Evolutionary conservation across 37 sponge, comb jelly and placozoan genomes (phyloP), one percentile per base, ranked within the genome.

Genomic region (Oopsacas minuta): DNA sequence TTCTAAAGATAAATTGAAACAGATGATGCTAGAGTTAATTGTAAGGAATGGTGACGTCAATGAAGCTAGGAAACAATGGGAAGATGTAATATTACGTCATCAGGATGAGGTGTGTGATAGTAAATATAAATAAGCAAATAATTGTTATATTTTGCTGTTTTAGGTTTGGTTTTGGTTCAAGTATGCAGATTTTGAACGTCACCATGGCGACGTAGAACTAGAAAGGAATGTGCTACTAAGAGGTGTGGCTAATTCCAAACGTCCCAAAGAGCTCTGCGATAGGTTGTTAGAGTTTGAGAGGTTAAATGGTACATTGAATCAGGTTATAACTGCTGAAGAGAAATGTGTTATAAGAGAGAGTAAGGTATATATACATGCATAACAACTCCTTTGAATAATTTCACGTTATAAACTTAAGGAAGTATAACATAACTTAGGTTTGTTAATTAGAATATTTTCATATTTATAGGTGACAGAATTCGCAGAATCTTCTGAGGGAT

Each of bases 401-500:
- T 46, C 17, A 46, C 12, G 51, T 22, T 46, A 12, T 12, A 46
- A 17, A 46, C 17, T 22, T 46, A 46, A 46, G 51, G 51, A 46
- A 17, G 17, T 46, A 22, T 46, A 46, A 17, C 17, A n/a, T n/a
- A n/a, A n/a, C n/a, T n/a, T n/a, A n/a, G n/a, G n/a, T n/a, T n/a
- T n/a, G n/a, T n/a, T n/a, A n/a, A n/a, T n/a, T n/a, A n/a, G n/a
- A n/a, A n/a, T n/a, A n/a, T n/a, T n/a, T n/a, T n/a, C n/a, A n/a
- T n/a, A n/a, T n/a, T 61, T 12, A 25, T 61, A 61, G 75, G 75
- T 61, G 30, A 61, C 22, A 61, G 75, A 61, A 25, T 20, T 12
- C 75, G 75, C 75, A 61, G 75, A 61, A 61, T 61, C 75, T 61
- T 61, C 75, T 61, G 75, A 61, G 28, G 75, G 75, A 32, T 61